These are phyloP conservation scores for Bedellia somnulentella DNA, from an alignment of 2,888 invertebrate species.

Conservation along the genomic window DNA sequence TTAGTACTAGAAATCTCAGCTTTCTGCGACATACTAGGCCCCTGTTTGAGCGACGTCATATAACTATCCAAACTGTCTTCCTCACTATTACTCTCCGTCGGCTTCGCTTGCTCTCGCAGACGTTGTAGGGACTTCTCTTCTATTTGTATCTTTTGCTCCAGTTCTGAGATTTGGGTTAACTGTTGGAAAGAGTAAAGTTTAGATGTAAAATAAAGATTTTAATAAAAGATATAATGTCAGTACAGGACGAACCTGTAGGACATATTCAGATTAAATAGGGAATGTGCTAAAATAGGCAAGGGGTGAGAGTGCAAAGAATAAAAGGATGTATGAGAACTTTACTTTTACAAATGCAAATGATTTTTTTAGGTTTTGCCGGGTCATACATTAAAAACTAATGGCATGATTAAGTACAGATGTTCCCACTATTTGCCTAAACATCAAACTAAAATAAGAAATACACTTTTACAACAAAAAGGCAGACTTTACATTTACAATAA, in stretches of 20 bases:
- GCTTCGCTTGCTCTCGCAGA: slow-evolving; percentile 23
- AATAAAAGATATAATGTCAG: too few relatives aligned
- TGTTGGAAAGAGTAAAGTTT: slow-evolving; percentile 21
- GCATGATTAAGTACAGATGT: too few relatives aligned
- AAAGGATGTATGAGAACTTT: too few relatives aligned
- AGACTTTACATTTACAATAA: background rate
- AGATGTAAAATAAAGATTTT: too few relatives aligned
- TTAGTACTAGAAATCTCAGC: slow-evolving; percentile 63
- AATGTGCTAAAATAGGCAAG: too few relatives aligned
- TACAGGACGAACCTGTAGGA: too few relatives aligned
- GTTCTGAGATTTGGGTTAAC: slow-evolving; percentile 66
- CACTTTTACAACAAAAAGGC: background rate
- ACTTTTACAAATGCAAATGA: too few relatives aligned
- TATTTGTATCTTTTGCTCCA: slow-evolving; percentile 53
- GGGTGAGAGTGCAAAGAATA: too few relatives aligned
- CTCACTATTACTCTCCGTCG: slow-evolving; percentile 12
- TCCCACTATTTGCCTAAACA: slow-evolving; percentile 21
- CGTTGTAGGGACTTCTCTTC: slow-evolving; percentile 37
- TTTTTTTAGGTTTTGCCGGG: too few relatives aligned
- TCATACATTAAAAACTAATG: too few relatives aligned
- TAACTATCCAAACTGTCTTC: slow-evolving; percentile 80
- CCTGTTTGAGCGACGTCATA: slow-evolving; percentile 69
- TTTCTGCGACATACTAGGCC: slow-evolving; percentile 60
- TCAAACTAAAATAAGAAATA: background rate
- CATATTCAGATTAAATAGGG: too few relatives aligned